Percentiles rank a stretch among this genome's conserved stretches.
Evolutionary conservation across 2,888 invertebrate species (phyloP).

Genomic region (Lepidochrysops patricia): DNA sequence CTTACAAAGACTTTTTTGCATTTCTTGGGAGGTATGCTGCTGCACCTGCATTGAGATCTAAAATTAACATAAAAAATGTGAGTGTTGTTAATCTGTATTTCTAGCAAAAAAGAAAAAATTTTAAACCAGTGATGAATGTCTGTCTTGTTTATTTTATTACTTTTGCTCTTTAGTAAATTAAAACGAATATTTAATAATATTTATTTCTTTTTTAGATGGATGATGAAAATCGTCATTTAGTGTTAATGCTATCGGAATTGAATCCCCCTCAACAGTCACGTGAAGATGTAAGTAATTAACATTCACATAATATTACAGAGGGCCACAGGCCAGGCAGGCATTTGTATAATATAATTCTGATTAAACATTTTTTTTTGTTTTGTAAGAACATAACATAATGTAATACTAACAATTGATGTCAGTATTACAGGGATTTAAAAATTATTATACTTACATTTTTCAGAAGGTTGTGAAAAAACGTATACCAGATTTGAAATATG

Average conservation of each 20-base stretch:
- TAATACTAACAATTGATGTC: too few species aligned
- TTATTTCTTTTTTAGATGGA: constrained; percentile 31
- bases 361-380: neutral
- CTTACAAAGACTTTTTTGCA: constrained; percentile 33
- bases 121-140: neutral
- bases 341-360: neutral
- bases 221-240: constrained; percentile 30
- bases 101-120: too few species aligned
- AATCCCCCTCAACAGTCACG: constrained; percentile 21
- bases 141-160: neutral
- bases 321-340: too few species aligned
- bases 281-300: neutral
- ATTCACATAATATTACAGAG: neutral
- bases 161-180: neutral
- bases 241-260: constrained; percentile 30
- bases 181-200: neutral
- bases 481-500: constrained; percentile 56
- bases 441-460: constrained; percentile 13
- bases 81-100: constrained; percentile 23
- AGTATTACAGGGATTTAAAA: too few species aligned
- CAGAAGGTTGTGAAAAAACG: constrained; percentile 32
- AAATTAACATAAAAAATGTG: constrained; percentile 37
- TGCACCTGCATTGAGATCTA: constrained; percentile 25
- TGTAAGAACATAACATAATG: too few species aligned
- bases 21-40: constrained; percentile 29